phyloP scores from a whole-genome alignment of 2,888 invertebrate genomes.

The Drosophila parthenogenetica region DNA sequence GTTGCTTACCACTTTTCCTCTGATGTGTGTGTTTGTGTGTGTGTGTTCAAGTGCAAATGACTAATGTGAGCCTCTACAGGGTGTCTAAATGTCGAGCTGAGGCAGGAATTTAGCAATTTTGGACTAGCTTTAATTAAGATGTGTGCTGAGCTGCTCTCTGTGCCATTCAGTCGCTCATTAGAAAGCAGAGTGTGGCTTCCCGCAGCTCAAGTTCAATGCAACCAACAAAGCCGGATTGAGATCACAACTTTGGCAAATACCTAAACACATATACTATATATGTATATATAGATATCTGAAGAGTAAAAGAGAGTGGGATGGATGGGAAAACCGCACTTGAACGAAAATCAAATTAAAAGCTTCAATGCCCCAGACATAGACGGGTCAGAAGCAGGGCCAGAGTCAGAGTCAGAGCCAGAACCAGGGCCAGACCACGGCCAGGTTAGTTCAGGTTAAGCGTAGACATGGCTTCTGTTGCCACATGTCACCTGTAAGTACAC shows the following conservation, averaged over 20 bases:
- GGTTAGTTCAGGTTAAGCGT: conserved; percentile 45
- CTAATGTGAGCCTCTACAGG: conserved; percentile 1
- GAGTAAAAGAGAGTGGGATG: conserved; percentile 7
- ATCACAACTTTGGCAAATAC: conserved; percentile 36
- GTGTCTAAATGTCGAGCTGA: conserved; percentile 6
- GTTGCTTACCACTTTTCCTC: not conserved
- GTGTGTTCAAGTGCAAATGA: not conserved
- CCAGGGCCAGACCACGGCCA: conserved; percentile 39
- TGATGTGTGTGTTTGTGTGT: not conserved
- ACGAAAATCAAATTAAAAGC: conserved; percentile 82
- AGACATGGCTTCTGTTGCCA: conserved; percentile 65
- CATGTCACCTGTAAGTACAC: conserved; percentile 57
- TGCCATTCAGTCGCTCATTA: conserved; percentile 52
- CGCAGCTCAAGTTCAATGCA: conserved; percentile 41
- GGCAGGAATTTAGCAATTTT: conserved; percentile 6
- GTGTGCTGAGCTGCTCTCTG: conserved; percentile 9
- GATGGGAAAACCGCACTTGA: conserved; percentile 78
- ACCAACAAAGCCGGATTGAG: conserved; percentile 51
- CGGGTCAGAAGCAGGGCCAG: conserved; percentile 45
- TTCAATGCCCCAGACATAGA: conserved; percentile 72
- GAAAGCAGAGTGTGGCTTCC: conserved; percentile 39
- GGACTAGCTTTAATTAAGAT: conserved; percentile 54
- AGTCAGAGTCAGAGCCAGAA: conserved; percentile 38
- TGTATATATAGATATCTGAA: not conserved
- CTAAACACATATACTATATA: conserved; percentile 14